A percentile compares a stretch with the other conserved stretches of the same genome.
These are phyloP conservation scores for Callipepla squamata DNA, from an alignment of 2,113 vertebrate genomes.

Conservation along the genomic window DNA sequence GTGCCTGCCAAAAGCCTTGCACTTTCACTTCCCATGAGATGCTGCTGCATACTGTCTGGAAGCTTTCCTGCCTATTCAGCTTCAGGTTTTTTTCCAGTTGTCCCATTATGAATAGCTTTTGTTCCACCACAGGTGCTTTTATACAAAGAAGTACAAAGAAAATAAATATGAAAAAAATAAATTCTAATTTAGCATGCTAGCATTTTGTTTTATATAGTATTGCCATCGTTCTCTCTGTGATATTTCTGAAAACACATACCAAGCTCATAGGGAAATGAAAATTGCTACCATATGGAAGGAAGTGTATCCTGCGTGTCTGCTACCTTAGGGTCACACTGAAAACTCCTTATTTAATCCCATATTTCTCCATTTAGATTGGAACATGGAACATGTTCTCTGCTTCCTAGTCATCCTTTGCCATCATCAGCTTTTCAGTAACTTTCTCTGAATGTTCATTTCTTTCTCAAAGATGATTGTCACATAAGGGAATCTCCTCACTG, in stretches of 20 bases:
- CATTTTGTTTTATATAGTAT: too few relatives aligned
- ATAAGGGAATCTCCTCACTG: background rate
- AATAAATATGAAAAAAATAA: slow-evolving; percentile 1
- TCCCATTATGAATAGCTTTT: background rate
- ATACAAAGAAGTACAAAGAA: background rate
- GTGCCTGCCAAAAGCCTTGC: background rate
- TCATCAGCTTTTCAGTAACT: background rate
- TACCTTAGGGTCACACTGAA: background rate
- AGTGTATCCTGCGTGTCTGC: background rate
- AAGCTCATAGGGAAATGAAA: background rate
- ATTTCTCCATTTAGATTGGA: background rate
- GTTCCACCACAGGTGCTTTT: background rate
- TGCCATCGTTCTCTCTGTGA: background rate
- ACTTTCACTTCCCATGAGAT: background rate
- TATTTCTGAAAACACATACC: background rate
- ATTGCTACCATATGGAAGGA: background rate
- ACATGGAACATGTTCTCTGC: background rate
- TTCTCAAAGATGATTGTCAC: background rate
- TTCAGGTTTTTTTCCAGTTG: slow-evolving; percentile 18
- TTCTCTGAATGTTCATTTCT: background rate
- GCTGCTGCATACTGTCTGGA: background rate
- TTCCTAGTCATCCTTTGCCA: background rate
- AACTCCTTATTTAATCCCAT: background rate
- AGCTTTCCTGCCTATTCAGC: background rate
- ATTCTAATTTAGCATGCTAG: background rate